These are phyloP conservation scores for Gastrophryne carolinensis DNA, from an alignment of 2,797 vertebrate genomes.

Conservation along the genomic window DNA sequence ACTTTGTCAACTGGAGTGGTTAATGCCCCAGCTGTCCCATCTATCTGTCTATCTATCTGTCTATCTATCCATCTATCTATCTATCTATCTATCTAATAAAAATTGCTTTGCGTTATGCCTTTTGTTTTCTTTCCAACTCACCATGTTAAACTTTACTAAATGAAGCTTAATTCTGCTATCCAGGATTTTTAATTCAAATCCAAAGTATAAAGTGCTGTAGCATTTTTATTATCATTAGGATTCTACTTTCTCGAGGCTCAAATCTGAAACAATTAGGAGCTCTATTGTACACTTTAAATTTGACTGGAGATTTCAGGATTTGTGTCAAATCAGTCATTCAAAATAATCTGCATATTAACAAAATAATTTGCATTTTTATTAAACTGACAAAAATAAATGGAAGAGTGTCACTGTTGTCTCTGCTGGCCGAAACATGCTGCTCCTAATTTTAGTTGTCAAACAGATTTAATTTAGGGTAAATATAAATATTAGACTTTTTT, in stretches of 20 bases:
- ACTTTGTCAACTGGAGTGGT: too few relatives aligned
- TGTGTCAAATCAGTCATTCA: slow-evolving; percentile 20
- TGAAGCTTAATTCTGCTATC: too few relatives aligned
- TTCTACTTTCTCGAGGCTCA: slow-evolving; percentile 10
- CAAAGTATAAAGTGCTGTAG: neutral
- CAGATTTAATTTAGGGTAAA: neutral
- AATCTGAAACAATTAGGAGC: slow-evolving; percentile 18
- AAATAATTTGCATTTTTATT: slow-evolving; percentile 38
- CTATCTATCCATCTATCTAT: too few relatives aligned
- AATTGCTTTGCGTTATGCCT: too few relatives aligned
- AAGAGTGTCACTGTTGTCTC: slow-evolving; percentile 22
- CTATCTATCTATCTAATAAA: too few relatives aligned
- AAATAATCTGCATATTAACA: slow-evolving; percentile 35
- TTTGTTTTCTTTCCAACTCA: too few relatives aligned
- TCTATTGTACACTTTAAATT: neutral
- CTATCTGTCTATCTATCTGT: too few relatives aligned
- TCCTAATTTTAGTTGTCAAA: neutral
- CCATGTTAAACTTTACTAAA: neutral
- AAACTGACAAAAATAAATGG: slow-evolving; percentile 28
- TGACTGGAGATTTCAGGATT: slow-evolving; percentile 2
- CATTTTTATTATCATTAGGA: neutral
- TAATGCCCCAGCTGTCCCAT: too few relatives aligned
- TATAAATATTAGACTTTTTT: neutral
- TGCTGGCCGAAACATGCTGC: slow-evolving; percentile 9
- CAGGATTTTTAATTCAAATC: neutral